Evolutionary conservation across 2,113 vertebrate genomes (phyloP).

Genomic region (Rutilus rutilus): DNA sequence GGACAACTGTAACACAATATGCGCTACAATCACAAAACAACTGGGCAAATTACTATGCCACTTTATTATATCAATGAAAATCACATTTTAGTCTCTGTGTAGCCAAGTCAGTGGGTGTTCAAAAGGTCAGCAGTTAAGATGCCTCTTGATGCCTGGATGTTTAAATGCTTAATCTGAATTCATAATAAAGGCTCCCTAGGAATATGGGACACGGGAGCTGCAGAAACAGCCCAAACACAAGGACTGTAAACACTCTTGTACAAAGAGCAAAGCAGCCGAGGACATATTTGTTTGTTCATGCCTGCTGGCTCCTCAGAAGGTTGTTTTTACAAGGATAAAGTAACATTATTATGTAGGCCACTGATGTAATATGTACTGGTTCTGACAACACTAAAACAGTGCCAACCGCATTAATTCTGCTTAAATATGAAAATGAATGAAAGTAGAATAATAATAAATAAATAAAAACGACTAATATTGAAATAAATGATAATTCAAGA

Average conservation of each 20-base stretch:
- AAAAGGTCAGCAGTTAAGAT: not conserved
- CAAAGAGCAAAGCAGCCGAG: not conserved
- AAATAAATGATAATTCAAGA: not conserved
- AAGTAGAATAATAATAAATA: too few relatives aligned
- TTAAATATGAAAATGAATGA: not conserved
- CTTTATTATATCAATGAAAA: not conserved
- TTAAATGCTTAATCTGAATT: slow-evolving; percentile 58
- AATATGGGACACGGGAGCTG: slow-evolving; percentile 49
- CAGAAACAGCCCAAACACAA: not conserved
- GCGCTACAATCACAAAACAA: not conserved
- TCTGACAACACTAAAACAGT: not conserved
- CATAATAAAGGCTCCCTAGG: slow-evolving; percentile 55
- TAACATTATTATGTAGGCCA: not conserved
- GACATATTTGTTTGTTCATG: not conserved
- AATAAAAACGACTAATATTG: not conserved
- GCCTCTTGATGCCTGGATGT: not conserved
- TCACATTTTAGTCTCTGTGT: not conserved
- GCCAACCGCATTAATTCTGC: not conserved
- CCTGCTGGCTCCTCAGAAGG: not conserved
- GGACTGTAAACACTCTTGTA: not conserved
- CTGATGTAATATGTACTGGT: not conserved
- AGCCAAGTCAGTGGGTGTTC: not conserved
- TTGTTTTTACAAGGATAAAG: not conserved
- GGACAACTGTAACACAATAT: not conserved
- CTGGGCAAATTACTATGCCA: not conserved